A percentile compares a stretch with the other conserved stretches of the same genome.
Evolutionary conservation across 37 sponge, comb jelly and placozoan genomes (phyloP).

Genomic region (Halichondria panicea): DNA sequence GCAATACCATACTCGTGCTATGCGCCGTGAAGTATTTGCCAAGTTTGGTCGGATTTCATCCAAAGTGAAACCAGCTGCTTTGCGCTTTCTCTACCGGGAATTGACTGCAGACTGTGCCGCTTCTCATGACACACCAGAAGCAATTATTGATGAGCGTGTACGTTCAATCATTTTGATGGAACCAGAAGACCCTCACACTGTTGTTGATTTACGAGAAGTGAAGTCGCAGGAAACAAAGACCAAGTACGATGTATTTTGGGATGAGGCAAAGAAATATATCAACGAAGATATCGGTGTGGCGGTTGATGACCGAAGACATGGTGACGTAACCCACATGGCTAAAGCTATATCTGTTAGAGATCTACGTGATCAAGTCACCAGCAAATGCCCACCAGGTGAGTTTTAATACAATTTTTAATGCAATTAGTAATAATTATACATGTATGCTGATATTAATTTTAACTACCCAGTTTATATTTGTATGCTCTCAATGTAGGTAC

Average conservation of each 20-base stretch:
- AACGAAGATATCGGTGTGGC: constrained; percentile 35
- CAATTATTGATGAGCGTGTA: constrained; percentile 29
- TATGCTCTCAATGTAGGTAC: constrained; percentile 12
- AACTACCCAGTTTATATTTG: constrained; percentile 11
- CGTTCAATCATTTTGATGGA: constrained; percentile 19
- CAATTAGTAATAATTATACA: too few relatives aligned
- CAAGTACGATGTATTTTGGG: constrained; percentile 51
- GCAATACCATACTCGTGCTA: constrained; percentile 21
- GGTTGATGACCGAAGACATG: constrained; percentile 55
- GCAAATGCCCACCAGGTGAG: constrained; percentile 10
- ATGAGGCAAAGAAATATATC: constrained; percentile 50
- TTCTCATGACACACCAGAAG: constrained; percentile 1
- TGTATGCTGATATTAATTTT: too few relatives aligned
- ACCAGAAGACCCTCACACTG: constrained; percentile 31
- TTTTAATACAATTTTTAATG: neutral
- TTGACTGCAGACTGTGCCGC: constrained; percentile 35
- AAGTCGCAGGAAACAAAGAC: constrained; percentile 12
- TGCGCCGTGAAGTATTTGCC: constrained; percentile 13
- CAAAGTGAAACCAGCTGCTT: constrained; percentile 10
- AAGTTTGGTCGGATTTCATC: constrained; percentile 53
- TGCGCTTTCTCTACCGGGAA: constrained; percentile 30
- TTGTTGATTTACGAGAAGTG: constrained; percentile 34
- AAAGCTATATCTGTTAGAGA: constrained; percentile 26
- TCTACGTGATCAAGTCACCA: constrained; percentile 30
- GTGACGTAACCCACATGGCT: constrained; percentile 12